Base-by-base conservation (phyloP, 2,888 invertebrate species). In the Lycia hirtaria region DNA sequence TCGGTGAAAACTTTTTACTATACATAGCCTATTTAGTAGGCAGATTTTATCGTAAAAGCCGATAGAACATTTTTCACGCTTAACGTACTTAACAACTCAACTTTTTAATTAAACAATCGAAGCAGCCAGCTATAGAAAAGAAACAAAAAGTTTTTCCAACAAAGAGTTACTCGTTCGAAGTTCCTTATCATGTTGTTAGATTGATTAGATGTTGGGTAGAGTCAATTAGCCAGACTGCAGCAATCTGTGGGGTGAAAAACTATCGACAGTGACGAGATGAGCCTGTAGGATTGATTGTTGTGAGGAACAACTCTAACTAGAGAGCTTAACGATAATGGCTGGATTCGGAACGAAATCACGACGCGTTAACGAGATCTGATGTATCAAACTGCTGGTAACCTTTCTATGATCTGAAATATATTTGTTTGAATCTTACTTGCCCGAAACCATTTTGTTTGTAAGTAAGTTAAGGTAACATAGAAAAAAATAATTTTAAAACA, bases 221-320 rank as follows among this genome's bases (percentile, higher is more conserved):
- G 50, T 48, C 37, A 57, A 55, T 53, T 48, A 43, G 26, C 40
- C 37, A 22, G 38, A 40, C 19, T 37, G 56, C 52, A 35, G 51
- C 51, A 65, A 59, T 60, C 57, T 59, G 62, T 44, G 60, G 55
- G 56, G 62, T 60, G 70, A 63, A 72, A 72, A 71, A 68, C 64
- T 60, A 67, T 60, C 55, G 62, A 63, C 66, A 71, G 60, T 57
- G 59, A 32, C 30, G 54, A 64, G 65, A 75, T 67, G 63, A 73
- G 51, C 64, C 68, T 56, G 48, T 66, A 72, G 69, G 74, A 79
- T 76, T 76, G 68, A 76, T 76, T 65, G 70, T 61, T 57, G 47
- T 52, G 45, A 14, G 35, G 12, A 57, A 62, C 60, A 64, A 64
- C 64, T 65, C 59, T 55, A 64, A 60, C 66, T 62, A 71, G 64